Evolutionary conservation across 2,797 vertebrate genomes (phyloP).

Genomic region (Pygocentrus nattereri): DNA sequence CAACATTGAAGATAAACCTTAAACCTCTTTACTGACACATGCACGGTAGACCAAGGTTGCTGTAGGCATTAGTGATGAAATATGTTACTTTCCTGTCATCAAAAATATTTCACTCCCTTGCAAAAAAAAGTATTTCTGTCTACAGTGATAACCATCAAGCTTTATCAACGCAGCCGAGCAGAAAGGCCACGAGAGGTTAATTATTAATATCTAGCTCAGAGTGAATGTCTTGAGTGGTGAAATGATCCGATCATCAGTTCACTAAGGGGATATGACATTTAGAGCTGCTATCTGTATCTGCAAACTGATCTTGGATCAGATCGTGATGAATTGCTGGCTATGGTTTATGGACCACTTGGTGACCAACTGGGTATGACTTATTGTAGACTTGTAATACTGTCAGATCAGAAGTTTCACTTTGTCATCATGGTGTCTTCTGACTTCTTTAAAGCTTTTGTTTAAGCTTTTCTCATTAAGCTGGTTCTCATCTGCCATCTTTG

Average conservation of each 20-base stretch:
- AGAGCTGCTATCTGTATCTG: not conserved
- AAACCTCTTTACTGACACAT: not conserved
- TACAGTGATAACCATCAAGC: conserved; percentile 7
- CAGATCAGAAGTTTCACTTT: not conserved
- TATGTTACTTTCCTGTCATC: not conserved
- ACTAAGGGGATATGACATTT: not conserved
- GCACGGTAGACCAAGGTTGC: not conserved
- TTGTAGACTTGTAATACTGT: not conserved
- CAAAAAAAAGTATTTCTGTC: conserved; percentile 1
- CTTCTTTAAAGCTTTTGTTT: not conserved
- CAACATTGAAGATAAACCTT: not conserved
- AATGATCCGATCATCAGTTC: not conserved
- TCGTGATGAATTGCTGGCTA: conserved; percentile 13
- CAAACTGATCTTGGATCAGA: not conserved
- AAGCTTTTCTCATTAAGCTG: not conserved
- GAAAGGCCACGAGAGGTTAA: not conserved
- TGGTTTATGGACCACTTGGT: conserved; percentile 23
- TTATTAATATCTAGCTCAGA: conserved; percentile 18
- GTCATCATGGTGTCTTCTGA: too few relatives aligned
- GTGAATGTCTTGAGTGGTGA: not conserved
- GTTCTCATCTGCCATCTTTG: too few relatives aligned
- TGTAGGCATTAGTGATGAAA: not conserved
- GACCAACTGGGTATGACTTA: not conserved
- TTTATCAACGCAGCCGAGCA: not conserved
- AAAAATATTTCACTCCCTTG: not conserved